Conservation (phyloP, 2,888 invertebrate species). For the Lochmaea crataegi region DNA sequence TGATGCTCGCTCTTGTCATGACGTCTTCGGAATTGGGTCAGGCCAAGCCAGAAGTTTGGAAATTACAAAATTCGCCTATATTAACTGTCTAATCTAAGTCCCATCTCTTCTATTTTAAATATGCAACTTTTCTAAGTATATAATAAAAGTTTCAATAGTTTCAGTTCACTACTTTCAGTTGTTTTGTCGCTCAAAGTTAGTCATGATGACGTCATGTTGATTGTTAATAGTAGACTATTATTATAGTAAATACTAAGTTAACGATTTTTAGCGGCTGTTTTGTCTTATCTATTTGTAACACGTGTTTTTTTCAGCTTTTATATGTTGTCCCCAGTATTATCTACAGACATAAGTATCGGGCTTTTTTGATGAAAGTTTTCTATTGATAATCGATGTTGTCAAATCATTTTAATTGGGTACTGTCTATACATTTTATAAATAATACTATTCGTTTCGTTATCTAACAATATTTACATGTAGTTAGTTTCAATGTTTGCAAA, state of each 20-base stretch:
- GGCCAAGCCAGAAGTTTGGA: slow-evolving; percentile 34
- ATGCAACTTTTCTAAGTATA: background rate
- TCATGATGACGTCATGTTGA: slow-evolving; percentile 25
- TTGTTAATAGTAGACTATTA: background rate
- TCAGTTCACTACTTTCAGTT: background rate
- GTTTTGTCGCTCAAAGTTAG: slow-evolving; percentile 6
- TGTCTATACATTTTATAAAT: background rate
- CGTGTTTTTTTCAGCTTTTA: slow-evolving; percentile 5
- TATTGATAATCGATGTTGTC: slow-evolving; percentile 31
- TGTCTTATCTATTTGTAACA: background rate
- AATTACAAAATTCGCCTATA: slow-evolving; percentile 4
- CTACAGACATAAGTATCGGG: background rate
- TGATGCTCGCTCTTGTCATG: slow-evolving; percentile 19
- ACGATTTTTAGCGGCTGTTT: background rate
- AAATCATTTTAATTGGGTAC: slow-evolving; percentile 13
- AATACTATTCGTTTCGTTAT: background rate
- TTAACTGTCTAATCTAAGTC: background rate
- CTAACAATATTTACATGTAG: background rate
- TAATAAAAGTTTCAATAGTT: background rate
- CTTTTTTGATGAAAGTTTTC: slow-evolving; percentile 1
- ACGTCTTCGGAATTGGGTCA: slow-evolving; percentile 48
- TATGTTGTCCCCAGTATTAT: background rate
- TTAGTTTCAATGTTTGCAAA: background rate
- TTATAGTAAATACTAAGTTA: slow-evolving; percentile 8
- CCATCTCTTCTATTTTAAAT: background rate